A percentile compares a stretch with the other conserved stretches of the same genome.
Conservation (phyloP, 2,797 vertebrate genomes). For the Anguilla marmorata region DNA sequence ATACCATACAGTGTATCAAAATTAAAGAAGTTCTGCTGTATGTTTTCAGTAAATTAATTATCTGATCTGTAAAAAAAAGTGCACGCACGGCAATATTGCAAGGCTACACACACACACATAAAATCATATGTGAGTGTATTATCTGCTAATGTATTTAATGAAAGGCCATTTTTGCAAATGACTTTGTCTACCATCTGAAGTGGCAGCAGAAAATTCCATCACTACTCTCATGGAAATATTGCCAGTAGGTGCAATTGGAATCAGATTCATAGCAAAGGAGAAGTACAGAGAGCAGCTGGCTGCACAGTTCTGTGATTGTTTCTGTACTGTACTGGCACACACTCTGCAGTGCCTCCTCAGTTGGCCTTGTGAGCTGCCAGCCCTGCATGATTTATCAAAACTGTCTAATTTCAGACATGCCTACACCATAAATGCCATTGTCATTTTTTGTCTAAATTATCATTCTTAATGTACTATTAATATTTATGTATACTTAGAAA, state of each 20-base stretch:
- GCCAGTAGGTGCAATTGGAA: neutral
- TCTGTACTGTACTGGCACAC: neutral
- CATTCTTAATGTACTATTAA: neutral
- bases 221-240: conserved; percentile 5
- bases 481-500: neutral
- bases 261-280: neutral
- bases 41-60: neutral
- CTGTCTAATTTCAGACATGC: neutral
- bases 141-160: neutral
- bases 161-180: neutral
- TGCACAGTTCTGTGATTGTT: neutral
- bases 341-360: neutral
- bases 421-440: conserved; percentile 1
- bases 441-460: neutral
- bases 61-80: neutral
- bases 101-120: neutral
- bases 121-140: neutral
- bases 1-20: neutral
- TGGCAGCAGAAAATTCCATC: neutral
- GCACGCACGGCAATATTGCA: neutral
- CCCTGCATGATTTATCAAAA: neutral
- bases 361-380: neutral
- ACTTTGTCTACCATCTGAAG: neutral
- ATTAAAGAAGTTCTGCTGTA: neutral
- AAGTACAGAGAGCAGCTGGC: neutral